Evolutionary conservation across 2,888 invertebrate species (phyloP).

Genomic region (Falcaria lacertinaria): DNA sequence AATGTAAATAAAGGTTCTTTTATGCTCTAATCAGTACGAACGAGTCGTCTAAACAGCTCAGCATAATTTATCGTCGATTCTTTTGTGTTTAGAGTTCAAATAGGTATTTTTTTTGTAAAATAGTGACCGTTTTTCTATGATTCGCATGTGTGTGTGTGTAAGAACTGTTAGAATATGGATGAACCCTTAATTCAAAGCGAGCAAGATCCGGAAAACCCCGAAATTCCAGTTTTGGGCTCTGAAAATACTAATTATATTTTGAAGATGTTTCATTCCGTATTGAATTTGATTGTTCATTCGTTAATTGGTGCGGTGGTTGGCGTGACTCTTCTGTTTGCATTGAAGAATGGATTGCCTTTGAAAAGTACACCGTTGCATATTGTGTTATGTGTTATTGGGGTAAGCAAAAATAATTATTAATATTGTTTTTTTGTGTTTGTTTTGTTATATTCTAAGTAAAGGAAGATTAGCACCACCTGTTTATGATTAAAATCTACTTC

Average conservation of each 20-base stretch:
- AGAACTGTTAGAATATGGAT: not conserved
- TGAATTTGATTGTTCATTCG: slow-evolving; percentile 42
- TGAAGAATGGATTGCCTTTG: slow-evolving; percentile 37
- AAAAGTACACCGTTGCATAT: slow-evolving; percentile 40
- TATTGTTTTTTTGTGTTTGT: not conserved
- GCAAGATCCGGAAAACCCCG: not conserved
- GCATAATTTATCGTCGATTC: too few relatives aligned
- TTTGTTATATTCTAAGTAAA: too few relatives aligned
- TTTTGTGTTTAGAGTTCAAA: too few relatives aligned
- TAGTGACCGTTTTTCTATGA: too few relatives aligned
- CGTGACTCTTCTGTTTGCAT: slow-evolving; percentile 31
- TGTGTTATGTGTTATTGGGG: slow-evolving; percentile 53
- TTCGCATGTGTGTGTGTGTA: not conserved
- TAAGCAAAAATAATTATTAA: slow-evolving; percentile 40
- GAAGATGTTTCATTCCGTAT: slow-evolving; percentile 35
- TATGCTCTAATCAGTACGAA: too few relatives aligned
- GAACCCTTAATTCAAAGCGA: not conserved
- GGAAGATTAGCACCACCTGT: too few relatives aligned
- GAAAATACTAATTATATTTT: slow-evolving; percentile 23
- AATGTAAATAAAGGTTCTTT: too few relatives aligned
- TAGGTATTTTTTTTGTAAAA: too few relatives aligned
- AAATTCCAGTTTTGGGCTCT: slow-evolving; percentile 3
- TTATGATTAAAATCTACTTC: too few relatives aligned
- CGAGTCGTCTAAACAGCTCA: too few relatives aligned
- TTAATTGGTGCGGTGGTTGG: slow-evolving; percentile 45